Evolutionary conservation across 2,888 invertebrate species (phyloP).

Genomic region (Ophion slaviceki): DNA sequence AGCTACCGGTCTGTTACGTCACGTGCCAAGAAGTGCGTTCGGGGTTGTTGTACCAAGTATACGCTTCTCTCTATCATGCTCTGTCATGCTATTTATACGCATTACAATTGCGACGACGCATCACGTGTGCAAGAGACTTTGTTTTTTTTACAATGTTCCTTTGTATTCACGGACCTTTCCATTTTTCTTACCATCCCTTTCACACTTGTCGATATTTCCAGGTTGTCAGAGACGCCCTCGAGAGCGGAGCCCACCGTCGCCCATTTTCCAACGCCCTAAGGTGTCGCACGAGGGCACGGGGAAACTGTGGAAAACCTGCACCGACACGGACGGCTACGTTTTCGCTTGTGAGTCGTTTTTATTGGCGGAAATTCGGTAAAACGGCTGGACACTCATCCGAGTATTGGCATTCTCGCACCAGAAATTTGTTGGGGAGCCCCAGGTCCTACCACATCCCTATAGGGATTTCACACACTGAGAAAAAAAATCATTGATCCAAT

Average conservation of each 20-base stretch:
- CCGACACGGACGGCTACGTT: not conserved
- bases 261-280: too few species aligned
- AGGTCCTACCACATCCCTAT: too few species aligned
- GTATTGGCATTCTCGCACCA: too few species aligned
- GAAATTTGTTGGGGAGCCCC: too few species aligned
- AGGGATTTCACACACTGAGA: too few species aligned
- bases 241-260: too few species aligned
- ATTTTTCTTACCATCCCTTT: not conserved
- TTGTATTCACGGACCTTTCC: not conserved
- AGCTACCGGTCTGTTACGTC: slow-evolving; percentile 64
- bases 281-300: not conserved
- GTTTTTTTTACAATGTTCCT: not conserved
- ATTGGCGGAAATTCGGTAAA: too few species aligned
- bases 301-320: not conserved
- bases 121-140: not conserved
- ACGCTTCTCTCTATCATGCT: slow-evolving; percentile 5
- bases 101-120: not conserved
- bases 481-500: too few species aligned
- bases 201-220: not conserved
- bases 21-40: slow-evolving; percentile 66
- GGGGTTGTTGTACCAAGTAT: slow-evolving; percentile 67
- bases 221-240: too few species aligned
- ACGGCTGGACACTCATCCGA: too few species aligned
- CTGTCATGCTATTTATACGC: not conserved
- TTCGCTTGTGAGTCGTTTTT: too few species aligned